These are phyloP conservation scores for Rhinophrynus dorsalis DNA, from an alignment of 2,797 vertebrate genomes.

Conservation along the genomic window DNA sequence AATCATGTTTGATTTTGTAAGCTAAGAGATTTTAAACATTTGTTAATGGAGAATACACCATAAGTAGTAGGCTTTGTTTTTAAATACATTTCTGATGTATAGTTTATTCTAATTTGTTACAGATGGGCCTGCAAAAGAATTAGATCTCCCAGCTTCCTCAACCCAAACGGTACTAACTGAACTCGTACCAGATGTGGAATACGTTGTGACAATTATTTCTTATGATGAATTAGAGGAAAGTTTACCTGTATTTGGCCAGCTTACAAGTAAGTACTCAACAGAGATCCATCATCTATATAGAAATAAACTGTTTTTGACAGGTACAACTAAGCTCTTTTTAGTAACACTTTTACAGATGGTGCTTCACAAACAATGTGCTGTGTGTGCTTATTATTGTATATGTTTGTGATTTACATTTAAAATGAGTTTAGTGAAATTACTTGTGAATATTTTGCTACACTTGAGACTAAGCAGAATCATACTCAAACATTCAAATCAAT, in stretches of 20 bases:
- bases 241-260: conserved; percentile 84
- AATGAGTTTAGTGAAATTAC: too few relatives aligned
- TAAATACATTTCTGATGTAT: conserved; percentile 32
- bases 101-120: conserved; percentile 62
- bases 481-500: too few relatives aligned
- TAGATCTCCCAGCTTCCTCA: conserved; percentile 78
- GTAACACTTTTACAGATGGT: conserved; percentile 24
- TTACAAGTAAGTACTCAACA: conserved; percentile 83
- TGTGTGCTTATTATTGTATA: neutral
- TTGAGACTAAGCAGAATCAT: too few relatives aligned
- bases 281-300: conserved; percentile 15
- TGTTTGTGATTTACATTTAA: too few relatives aligned
- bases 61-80: conserved; percentile 28
- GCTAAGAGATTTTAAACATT: too few relatives aligned
- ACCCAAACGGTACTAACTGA: conserved; percentile 84
- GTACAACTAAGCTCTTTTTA: neutral
- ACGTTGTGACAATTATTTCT: conserved; percentile 82
- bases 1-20: too few relatives aligned
- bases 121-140: conserved; percentile 83
- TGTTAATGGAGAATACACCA: too few relatives aligned
- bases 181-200: conserved; percentile 82
- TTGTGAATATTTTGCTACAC: too few relatives aligned
- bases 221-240: conserved; percentile 82
- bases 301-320: neutral
- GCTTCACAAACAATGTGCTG: conserved; percentile 19